These are phyloP conservation scores for Stenopsyche tienmushanensis DNA, from an alignment of 1,140 invertebrate species.

Conservation along the genomic window DNA sequence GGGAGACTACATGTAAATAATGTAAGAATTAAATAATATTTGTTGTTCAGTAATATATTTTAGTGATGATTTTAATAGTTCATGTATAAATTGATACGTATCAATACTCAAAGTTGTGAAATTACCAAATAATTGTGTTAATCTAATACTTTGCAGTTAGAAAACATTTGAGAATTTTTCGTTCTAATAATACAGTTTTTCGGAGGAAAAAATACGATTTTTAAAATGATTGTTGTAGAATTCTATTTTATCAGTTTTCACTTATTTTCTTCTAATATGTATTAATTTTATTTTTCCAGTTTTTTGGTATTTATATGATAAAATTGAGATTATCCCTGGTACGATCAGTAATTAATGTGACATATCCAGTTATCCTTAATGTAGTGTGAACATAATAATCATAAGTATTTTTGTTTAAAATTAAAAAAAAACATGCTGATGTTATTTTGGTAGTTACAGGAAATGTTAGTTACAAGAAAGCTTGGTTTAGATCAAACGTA, in stretches of 20 bases:
- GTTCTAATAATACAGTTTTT: neutral
- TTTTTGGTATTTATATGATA: slow-evolving; percentile 5
- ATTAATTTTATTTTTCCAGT: neutral
- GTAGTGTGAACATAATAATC: slow-evolving; percentile 33
- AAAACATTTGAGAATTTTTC: neutral
- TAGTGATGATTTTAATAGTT: slow-evolving; percentile 41
- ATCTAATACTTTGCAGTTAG: neutral
- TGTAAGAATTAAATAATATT: slow-evolving; percentile 39
- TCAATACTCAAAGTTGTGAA: slow-evolving; percentile 43
- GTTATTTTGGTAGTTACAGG: slow-evolving; percentile 42
- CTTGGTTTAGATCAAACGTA: slow-evolving; percentile 36
- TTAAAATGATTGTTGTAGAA: neutral
- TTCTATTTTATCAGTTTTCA: neutral
- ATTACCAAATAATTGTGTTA: slow-evolving; percentile 23
- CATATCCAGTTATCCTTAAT: slow-evolving; percentile 40
- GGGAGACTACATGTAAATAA: slow-evolving; percentile 38
- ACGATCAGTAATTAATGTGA: slow-evolving; percentile 41
- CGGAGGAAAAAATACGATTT: neutral
- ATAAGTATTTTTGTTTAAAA: slow-evolving; percentile 40
- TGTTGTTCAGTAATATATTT: slow-evolving; percentile 40
- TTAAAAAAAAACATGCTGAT: slow-evolving; percentile 36
- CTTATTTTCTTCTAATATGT: neutral
- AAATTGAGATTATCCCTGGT: slow-evolving; percentile 37
- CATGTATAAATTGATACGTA: slow-evolving; percentile 41
- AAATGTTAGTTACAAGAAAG: slow-evolving; percentile 37